Percentiles rank a stretch among this genome's conserved stretches.
Conservation (phyloP, 2,113 vertebrate genomes). For the Triplophysa tibetana region DNA sequence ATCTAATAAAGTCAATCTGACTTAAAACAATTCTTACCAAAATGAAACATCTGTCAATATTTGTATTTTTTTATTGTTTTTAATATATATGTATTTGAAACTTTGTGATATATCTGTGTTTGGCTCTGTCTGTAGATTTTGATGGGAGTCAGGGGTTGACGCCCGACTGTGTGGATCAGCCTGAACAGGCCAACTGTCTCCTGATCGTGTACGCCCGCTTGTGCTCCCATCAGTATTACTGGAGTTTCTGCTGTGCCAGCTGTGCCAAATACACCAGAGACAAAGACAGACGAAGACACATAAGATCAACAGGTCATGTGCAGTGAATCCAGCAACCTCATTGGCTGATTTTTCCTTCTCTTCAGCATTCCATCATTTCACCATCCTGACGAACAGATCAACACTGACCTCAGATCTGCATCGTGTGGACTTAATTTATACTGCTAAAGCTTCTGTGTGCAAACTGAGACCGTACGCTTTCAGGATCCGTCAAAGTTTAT, state of each 20-base stretch:
- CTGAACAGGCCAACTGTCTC: slow-evolving; percentile 90
- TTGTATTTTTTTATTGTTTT: no score
- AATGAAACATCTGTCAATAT: no score
- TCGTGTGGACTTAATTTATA: neutral
- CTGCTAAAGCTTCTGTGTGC: neutral
- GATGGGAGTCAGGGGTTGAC: slow-evolving; percentile 48
- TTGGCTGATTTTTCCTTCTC: neutral
- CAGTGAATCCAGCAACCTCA: neutral
- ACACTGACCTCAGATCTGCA: slow-evolving; percentile 32
- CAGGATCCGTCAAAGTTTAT: slow-evolving; percentile 4
- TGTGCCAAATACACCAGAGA: slow-evolving; percentile 72
- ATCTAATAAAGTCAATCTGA: no score
- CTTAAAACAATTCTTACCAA: no score
- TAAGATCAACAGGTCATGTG: slow-evolving; percentile 29
- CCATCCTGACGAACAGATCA: slow-evolving; percentile 4
- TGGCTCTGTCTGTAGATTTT: slow-evolving; percentile 21
- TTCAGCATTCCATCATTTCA: slow-evolving; percentile 2
- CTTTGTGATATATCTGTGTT: neutral
- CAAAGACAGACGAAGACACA: slow-evolving; percentile 36
- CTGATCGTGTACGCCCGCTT: slow-evolving; percentile 90
- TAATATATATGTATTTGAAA: no score
- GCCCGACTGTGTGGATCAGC: slow-evolving; percentile 84
- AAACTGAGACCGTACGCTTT: neutral
- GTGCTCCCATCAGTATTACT: slow-evolving; percentile 87
- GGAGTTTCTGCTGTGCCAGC: slow-evolving; percentile 95